Evolutionary conservation across 2,113 vertebrate genomes (phyloP).

Genomic region (Lepus europaeus): DNA sequence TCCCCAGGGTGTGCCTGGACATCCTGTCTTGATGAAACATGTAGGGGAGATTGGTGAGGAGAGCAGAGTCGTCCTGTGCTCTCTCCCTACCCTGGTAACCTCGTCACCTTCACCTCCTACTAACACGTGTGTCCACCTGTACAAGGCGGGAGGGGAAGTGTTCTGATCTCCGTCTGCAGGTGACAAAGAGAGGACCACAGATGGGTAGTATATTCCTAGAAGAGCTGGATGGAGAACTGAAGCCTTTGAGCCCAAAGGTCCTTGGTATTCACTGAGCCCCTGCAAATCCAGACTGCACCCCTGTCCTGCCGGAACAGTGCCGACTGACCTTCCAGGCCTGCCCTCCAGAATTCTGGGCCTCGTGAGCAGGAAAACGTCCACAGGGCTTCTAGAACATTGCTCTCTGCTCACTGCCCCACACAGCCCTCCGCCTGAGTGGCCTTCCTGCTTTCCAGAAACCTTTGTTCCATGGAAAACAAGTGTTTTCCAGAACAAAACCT

Average conservation of each 20-base stretch:
- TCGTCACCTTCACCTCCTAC: background rate
- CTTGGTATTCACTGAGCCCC: background rate
- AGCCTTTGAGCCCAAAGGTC: background rate
- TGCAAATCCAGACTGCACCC: background rate
- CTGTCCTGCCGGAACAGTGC: background rate
- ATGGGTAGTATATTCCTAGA: background rate
- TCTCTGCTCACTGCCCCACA: background rate
- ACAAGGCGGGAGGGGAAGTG: background rate
- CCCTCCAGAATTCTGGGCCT: background rate
- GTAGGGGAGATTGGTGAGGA: background rate
- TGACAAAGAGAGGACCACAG: slow-evolving; percentile 9
- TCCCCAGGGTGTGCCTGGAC: background rate
- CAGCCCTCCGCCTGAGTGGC: background rate
- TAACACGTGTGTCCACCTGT: background rate
- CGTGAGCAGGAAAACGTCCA: background rate
- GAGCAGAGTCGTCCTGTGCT: background rate
- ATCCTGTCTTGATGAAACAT: background rate
- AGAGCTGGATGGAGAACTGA: background rate
- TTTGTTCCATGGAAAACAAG: slow-evolving; percentile 75
- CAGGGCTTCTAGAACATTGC: background rate
- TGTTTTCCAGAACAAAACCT: slow-evolving; percentile 78
- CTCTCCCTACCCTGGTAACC: background rate
- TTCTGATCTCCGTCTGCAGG: background rate
- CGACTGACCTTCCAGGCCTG: background rate
- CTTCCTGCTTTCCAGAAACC: slow-evolving; percentile 79